Percentiles rank a stretch among this genome's conserved stretches.
These are phyloP conservation scores for Pyrochroa serraticornis DNA, from an alignment of 2,888 invertebrate species.

Conservation along the genomic window DNA sequence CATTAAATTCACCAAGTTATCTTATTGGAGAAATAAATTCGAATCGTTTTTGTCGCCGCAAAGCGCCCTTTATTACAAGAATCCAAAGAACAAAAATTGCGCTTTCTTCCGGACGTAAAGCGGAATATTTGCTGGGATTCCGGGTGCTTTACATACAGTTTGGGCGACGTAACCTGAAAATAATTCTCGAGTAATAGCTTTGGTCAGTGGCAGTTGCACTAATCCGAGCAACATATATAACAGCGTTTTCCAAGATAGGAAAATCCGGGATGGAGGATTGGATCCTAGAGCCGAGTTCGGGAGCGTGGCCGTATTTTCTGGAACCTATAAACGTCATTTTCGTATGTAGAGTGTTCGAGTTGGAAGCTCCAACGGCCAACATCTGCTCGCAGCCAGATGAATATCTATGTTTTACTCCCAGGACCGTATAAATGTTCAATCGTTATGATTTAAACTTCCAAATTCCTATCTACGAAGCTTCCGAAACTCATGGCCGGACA, in stretches of 20 bases:
- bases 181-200: conserved; percentile 42
- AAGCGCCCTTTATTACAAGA: conserved; percentile 1
- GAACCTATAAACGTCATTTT: conserved; percentile 42
- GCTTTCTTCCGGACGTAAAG: not conserved
- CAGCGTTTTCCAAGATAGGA: conserved; percentile 33
- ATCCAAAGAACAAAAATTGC: conserved; percentile 1
- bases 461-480: conserved; percentile 12
- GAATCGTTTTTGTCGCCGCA: conserved; percentile 2
- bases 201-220: conserved; percentile 43
- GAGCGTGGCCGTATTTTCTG: conserved; percentile 33
- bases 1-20: conserved; percentile 12
- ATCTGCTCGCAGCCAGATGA: conserved; percentile 39
- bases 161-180: conserved; percentile 38
- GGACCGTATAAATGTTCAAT: conserved; percentile 44
- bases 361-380: conserved; percentile 32
- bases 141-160: conserved; percentile 13
- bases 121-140: conserved; percentile 1
- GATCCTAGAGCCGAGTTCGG: conserved; percentile 11
- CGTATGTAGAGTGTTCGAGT: conserved; percentile 37
- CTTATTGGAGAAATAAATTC: conserved; percentile 9
- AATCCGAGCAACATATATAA: conserved; percentile 41
- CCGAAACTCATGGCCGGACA: too few species aligned
- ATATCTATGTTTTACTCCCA: conserved; percentile 42
- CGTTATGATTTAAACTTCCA: conserved; percentile 41
- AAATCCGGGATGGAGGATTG: conserved; percentile 32